Base-by-base conservation (phyloP, 92 coral and sea anemone species). In the Phenganax subtilis region DNA sequence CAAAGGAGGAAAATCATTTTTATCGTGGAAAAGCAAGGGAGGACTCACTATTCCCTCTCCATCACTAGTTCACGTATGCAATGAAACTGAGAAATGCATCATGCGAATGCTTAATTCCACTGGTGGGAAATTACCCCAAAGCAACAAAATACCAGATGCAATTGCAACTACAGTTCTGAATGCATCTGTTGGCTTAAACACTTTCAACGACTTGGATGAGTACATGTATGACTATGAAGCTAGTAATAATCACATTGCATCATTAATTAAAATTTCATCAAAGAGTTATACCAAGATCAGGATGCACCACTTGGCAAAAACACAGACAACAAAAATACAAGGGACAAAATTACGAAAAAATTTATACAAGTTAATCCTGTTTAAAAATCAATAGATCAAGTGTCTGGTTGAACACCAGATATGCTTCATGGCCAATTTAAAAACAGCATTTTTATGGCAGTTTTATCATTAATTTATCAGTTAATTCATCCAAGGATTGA, bases 221-320 rank as follows among this genome's bases (percentile, higher is more conserved):
- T 6, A 59, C 65, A 59, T 59, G 65, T 59, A 14, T 20, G 65
- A 59, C 65, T 14, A 20, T 20, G 25, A 14, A 59, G 65, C 65
- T 14, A 59, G 2, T 14, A 59, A 59, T 20, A 59, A 59, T 20
- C 65, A 59, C 25, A 20, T 59, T 59, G 65, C 65, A 59, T 59
- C 65, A 14, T 59, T 1, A 59, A 20, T 59, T 20, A 59, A 59
- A 59, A 14, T 3, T 20, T 59, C 65, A 1, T 59, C 1, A 59
- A 59, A 59, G 65, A 14, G 65, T 59, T 59, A 59, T 59, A 6
- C 65, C 65, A 59, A 59, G 65, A 59, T 59, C 65, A 14, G 65
- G n/a, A 59, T 59, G 65, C 65, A 59, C 25, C 65, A 59, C 65
- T 59, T 59, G 65, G 65, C 65, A 14, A 59, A 59, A 20, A 59